phyloP scores from a whole-genome alignment of 2,888 invertebrate species.

The Erynnis tages region DNA sequence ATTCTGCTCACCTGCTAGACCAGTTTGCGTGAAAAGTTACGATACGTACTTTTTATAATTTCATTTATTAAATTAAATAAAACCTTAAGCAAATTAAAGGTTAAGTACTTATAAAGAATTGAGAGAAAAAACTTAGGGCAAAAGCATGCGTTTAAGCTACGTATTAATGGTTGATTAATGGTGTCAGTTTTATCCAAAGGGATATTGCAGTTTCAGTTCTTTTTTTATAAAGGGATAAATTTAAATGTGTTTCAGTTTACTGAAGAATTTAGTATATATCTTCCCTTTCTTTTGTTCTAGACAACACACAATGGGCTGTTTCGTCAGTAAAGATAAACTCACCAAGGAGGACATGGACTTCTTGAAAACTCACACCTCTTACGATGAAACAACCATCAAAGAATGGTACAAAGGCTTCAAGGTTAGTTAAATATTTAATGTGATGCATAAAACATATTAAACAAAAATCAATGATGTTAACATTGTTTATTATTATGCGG shows the following conservation, averaged over 20 bases:
- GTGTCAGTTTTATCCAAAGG: background rate
- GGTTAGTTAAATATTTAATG: constrained; percentile 80
- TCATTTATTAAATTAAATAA: no score
- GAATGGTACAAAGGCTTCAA: constrained; percentile 99
- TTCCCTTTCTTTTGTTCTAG: constrained; percentile 57
- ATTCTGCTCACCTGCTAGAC: no score
- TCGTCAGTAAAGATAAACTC: constrained; percentile 97
- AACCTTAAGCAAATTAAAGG: no score
- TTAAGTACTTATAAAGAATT: no score
- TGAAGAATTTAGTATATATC: constrained; percentile 19
- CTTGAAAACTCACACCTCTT: constrained; percentile 97
- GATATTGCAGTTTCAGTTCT: no score
- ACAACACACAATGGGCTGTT: constrained; percentile 89
- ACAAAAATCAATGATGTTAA: no score
- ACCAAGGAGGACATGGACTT: constrained; percentile 99
- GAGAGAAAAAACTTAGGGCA: no score
- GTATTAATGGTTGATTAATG: background rate
- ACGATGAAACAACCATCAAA: constrained; percentile 99
- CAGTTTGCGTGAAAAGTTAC: no score
- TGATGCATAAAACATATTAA: no score
- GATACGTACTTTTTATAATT: no score
- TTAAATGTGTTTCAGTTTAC: background rate
- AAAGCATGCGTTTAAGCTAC: no score
- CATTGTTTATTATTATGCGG: no score
- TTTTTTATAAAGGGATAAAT: background rate